A percentile compares a stretch with the other conserved stretches of the same genome.
These are phyloP conservation scores for Cancer borealis DNA, from an alignment of 2,888 invertebrate species.

Conservation along the genomic window DNA sequence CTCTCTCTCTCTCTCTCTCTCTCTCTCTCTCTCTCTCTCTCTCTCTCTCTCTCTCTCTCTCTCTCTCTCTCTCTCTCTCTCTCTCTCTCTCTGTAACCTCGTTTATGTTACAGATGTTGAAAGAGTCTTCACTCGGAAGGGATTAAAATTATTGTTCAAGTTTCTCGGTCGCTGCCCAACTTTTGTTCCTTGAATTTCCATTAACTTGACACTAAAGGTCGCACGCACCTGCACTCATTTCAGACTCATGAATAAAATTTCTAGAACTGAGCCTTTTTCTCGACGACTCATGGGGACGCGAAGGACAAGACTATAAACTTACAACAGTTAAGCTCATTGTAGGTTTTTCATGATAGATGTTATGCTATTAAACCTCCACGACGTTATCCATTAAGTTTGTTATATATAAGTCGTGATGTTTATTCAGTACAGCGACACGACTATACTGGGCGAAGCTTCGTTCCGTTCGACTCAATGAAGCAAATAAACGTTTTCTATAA, in stretches of 20 bases:
- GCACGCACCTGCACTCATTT: not conserved
- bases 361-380: no score
- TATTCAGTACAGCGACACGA: no score
- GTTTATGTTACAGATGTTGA: not conserved
- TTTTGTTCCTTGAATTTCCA: not conserved
- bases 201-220: not conserved
- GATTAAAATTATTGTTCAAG: not conserved
- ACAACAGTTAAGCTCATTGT: not conserved
- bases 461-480: no score
- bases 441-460: no score
- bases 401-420: no score
- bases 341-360: not conserved
- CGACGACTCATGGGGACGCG: not conserved
- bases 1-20: constrained; percentile 20
- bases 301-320: not conserved
- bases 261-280: not conserved
- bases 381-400: no score
- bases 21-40: constrained; percentile 20
- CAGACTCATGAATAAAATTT: not conserved
- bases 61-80: not conserved
- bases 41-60: constrained; percentile 20
- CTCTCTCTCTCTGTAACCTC: not conserved
- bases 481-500: not conserved
- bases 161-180: not conserved
- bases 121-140: not conserved